A percentile compares a stretch with the other conserved stretches of the same genome.
phyloP scores from a whole-genome alignment of 2,888 invertebrate genomes.

The Macrophya annulata region DNA sequence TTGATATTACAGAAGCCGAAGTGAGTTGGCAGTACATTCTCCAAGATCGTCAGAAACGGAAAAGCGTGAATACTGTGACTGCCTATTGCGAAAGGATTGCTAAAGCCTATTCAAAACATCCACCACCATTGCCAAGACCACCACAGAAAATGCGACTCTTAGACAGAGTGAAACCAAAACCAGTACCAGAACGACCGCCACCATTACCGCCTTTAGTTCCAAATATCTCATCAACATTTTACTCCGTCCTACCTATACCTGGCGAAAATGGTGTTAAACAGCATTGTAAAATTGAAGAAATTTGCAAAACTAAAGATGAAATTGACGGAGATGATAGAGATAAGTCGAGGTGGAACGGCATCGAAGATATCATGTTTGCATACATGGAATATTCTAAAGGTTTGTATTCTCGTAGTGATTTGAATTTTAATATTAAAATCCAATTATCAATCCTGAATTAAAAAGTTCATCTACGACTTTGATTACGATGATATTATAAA shows the following conservation, averaged over 20 bases:
- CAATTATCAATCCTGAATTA: not conserved
- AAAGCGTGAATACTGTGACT: conserved; percentile 80
- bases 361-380: conserved; percentile 76
- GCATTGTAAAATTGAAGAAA: conserved; percentile 70
- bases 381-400: conserved; percentile 77
- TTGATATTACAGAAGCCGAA: conserved; percentile 82
- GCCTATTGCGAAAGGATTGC: conserved; percentile 79
- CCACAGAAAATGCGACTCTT: conserved; percentile 74
- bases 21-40: conserved; percentile 84
- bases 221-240: conserved; percentile 70
- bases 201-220: conserved; percentile 73
- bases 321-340: conserved; percentile 58
- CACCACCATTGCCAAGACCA: conserved; percentile 71
- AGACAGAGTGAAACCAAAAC: conserved; percentile 72
- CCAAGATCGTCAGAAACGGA: conserved; percentile 83
- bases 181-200: conserved; percentile 69
- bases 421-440: not conserved
- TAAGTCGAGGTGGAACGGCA: conserved; percentile 74
- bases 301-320: conserved; percentile 66
- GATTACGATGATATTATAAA: not conserved
- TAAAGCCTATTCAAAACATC: conserved; percentile 73
- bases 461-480: no score
- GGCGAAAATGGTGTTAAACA: conserved; percentile 74
- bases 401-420: conserved; percentile 59
- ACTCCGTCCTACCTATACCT: conserved; percentile 70